Conservation (phyloP, 2,113 vertebrate species). For the Lamprologus lemairii region DNA sequence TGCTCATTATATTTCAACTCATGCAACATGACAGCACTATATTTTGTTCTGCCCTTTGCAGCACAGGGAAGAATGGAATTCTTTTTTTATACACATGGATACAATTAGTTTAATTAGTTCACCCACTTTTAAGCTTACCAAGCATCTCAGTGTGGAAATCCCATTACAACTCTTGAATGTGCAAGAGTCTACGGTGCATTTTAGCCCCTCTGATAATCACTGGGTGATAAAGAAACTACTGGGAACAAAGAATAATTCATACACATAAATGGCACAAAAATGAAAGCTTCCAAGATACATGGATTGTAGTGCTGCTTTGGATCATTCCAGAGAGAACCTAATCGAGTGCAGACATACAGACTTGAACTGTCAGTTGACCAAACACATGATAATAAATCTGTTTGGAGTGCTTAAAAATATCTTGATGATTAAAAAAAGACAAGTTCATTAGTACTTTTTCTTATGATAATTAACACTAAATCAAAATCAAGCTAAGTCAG, state of each 20-base stretch:
- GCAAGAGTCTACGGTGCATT: constrained; percentile 5
- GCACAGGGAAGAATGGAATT: not conserved
- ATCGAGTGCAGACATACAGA: not conserved
- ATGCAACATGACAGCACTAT: not conserved
- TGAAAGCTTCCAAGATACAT: constrained; percentile 1
- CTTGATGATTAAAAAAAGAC: not conserved
- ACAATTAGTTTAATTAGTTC: constrained; percentile 51
- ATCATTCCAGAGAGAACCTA: constrained; percentile 17
- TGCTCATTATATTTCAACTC: constrained; percentile 31
- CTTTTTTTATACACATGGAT: constrained; percentile 9
- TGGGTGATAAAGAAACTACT: constrained; percentile 22
- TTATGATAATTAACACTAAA: not conserved
- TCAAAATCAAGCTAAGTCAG: not conserved
- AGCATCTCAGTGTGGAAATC: constrained; percentile 29
- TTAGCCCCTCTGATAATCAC: constrained; percentile 19
- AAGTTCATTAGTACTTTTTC: not conserved
- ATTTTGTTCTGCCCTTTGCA: constrained; percentile 13
- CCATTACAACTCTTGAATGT: constrained; percentile 29
- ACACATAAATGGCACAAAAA: constrained; percentile 15
- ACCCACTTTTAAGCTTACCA: constrained; percentile 13
- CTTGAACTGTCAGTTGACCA: not conserved
- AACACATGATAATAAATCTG: not conserved
- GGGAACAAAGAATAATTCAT: constrained; percentile 18
- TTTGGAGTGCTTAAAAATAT: not conserved
- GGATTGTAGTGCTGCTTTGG: constrained; percentile 5